Evolutionary conservation across 2,888 invertebrate genomes (phyloP), one percentile per base, ranked within the genome.

Genomic region (Polylopha cassiicola): DNA sequence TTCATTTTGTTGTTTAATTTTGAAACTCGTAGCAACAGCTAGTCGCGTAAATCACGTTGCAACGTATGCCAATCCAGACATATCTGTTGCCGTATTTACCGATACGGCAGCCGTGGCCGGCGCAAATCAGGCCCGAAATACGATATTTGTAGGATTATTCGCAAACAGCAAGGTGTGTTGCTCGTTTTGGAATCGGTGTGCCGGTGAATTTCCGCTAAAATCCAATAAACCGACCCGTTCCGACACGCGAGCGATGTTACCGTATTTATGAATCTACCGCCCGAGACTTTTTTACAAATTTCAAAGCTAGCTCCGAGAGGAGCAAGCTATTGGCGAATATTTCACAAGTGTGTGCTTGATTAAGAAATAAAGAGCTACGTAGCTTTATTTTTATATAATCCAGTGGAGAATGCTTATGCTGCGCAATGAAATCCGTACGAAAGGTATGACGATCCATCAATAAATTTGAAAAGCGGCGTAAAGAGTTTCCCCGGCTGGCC

Each of bases 191-290:
- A 51, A 50, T 45, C 48, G 50, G 56, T 52, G 56, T 36, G 48
- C 61, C 64, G 71, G 70, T 69, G 73, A 76, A 77, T 77, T 79
- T 77, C 77, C 77, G 70, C 68, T 77, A 70, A 77, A 82, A 79
- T 80, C 71, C 81, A 78, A 81, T 81, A 80, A 77, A 72, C 66
- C 56, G 61, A 49, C 57, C 46, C 51, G 54, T 50, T 53, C 49
- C 50, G 53, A 58, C 54, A 56, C 54, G 63, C 58, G 46, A 47
- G 39, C 50, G 53, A 55, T 57, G 61, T 55, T 51, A 52, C 33
- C 48, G 46, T 31, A 42, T 44, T 39, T 39, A 37, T 36, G 38
- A 31, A 34, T 22, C 37, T 32, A 32, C 23, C 18, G 21, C 20
- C 16, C 26, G 22, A 18, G 29, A 23, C 21, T 20, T 24, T 33